Conservation (phyloP, 2,797 vertebrate genomes). For the Lutjanus campechanus region DNA sequence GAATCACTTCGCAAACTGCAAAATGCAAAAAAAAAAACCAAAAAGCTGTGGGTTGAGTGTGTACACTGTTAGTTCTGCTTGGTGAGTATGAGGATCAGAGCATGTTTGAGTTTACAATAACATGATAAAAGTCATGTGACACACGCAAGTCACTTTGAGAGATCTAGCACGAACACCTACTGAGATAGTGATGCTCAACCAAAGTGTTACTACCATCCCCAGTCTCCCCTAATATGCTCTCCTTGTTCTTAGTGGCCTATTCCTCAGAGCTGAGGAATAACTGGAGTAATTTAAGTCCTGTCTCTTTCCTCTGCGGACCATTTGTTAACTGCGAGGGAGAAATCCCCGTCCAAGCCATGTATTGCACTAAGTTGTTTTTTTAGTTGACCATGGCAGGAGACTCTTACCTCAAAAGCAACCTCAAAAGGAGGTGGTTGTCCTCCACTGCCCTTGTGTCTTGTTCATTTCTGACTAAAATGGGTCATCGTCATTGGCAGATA, state of each 20-base stretch:
- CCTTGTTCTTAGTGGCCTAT: constrained; percentile 40
- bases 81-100: too few relatives aligned
- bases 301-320: constrained; percentile 43
- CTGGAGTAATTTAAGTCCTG: constrained; percentile 38
- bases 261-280: constrained; percentile 26
- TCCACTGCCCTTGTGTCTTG: constrained; percentile 46
- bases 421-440: constrained; percentile 33
- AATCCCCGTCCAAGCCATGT: constrained; percentile 2
- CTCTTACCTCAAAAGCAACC: constrained; percentile 30
- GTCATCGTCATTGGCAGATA: constrained; percentile 63
- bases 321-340: constrained; percentile 46
- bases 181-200: too few relatives aligned
- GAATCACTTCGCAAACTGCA: too few relatives aligned
- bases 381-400: constrained; percentile 24
- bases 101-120: too few relatives aligned
- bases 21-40: too few relatives aligned
- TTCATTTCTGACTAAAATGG: constrained; percentile 59
- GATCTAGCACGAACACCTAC: too few relatives aligned
- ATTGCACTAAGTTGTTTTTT: constrained; percentile 35
- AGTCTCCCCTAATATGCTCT: constrained; percentile 7
- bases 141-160: too few relatives aligned
- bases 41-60: too few relatives aligned
- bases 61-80: too few relatives aligned
- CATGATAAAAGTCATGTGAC: too few relatives aligned
- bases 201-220: too few relatives aligned